Conservation (phyloP, 2,113 vertebrate species). For the Ptilonorhynchus violaceus region DNA sequence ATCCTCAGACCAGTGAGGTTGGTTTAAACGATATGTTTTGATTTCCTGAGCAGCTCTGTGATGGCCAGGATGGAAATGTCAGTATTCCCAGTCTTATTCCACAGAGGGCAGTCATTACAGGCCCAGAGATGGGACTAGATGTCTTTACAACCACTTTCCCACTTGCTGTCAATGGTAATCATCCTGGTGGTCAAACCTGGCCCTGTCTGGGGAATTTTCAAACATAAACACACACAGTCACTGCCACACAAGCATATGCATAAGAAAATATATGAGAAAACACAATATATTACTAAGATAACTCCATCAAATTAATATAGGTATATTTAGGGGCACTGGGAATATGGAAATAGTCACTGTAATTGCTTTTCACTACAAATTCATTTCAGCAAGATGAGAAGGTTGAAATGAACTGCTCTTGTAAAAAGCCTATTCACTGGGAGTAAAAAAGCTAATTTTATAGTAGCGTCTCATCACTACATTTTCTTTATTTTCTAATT, state of each 20-base stretch:
- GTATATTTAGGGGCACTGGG: background rate
- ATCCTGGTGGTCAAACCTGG: background rate
- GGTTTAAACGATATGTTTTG: background rate
- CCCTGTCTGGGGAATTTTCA: background rate
- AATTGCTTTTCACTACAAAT: background rate
- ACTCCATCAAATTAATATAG: background rate
- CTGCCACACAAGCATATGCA: background rate
- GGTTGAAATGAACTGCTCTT: constrained; percentile 3
- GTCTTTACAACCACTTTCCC: background rate
- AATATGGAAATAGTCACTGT: constrained; percentile 1
- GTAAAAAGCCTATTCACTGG: background rate
- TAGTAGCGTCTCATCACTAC: background rate
- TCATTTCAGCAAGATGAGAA: background rate
- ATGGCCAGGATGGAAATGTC: background rate
- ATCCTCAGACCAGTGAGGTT: background rate
- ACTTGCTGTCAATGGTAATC: background rate
- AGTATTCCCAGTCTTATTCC: background rate
- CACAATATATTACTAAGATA: background rate
- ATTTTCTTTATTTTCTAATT: background rate
- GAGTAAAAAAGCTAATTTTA: constrained; percentile 13
- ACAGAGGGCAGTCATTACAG: background rate
- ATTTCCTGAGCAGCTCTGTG: background rate
- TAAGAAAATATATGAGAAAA: background rate
- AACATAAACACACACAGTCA: background rate
- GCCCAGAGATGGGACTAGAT: background rate